phyloP scores from a whole-genome alignment of 1,140 invertebrate genomes.

The Drosophila arawakana region DNA sequence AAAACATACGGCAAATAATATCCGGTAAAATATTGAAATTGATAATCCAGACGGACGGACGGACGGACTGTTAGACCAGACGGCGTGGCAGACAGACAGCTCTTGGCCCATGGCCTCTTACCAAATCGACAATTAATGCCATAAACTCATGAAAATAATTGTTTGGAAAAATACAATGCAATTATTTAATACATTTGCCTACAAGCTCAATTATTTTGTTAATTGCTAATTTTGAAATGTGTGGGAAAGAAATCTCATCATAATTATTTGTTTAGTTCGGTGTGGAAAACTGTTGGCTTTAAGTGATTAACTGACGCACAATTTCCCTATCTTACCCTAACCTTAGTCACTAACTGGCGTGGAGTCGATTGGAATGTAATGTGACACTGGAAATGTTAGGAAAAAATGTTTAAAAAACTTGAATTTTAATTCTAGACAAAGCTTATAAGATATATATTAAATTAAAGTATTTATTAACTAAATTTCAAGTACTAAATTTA shows the following conservation, averaged over 20 bases:
- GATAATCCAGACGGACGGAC: slow-evolving; percentile 36
- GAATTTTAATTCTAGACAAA: too few relatives aligned
- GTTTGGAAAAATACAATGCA: slow-evolving; percentile 24
- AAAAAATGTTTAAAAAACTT: too few relatives aligned
- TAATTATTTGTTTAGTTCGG: neutral
- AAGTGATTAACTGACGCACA: too few relatives aligned
- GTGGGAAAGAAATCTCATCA: slow-evolving; percentile 18
- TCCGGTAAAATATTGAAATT: slow-evolving; percentile 55
- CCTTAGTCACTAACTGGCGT: too few relatives aligned
- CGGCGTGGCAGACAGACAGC: neutral
- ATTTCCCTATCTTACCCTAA: too few relatives aligned
- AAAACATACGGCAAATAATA: slow-evolving; percentile 58
- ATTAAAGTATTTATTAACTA: too few relatives aligned
- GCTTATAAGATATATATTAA: too few relatives aligned
- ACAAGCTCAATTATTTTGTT: slow-evolving; percentile 43
- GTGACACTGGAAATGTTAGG: too few relatives aligned
- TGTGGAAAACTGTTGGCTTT: too few relatives aligned
- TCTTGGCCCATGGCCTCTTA: neutral
- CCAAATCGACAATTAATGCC: slow-evolving; percentile 35
- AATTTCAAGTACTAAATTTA: too few relatives aligned
- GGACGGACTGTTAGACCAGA: neutral
- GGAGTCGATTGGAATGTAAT: too few relatives aligned
- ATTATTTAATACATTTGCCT: slow-evolving; percentile 54
- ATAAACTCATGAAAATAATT: slow-evolving; percentile 40
- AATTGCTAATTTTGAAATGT: slow-evolving; percentile 36